phyloP scores from a whole-genome alignment of 2,888 invertebrate genomes.

The Copidosoma aretas region DNA sequence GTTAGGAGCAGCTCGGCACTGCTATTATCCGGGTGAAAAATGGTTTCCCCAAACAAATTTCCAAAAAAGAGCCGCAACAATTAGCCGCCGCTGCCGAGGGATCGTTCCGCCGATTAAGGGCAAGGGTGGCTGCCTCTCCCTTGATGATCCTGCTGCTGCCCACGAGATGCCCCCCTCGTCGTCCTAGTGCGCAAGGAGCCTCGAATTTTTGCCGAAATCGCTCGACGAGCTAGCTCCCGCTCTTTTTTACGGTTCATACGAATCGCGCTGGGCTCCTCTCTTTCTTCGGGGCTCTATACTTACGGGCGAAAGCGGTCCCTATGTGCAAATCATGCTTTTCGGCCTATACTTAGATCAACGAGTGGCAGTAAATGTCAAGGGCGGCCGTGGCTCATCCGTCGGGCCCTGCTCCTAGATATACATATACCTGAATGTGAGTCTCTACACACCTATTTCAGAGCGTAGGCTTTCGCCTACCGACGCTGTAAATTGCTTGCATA shows the following conservation, averaged over 20 bases:
- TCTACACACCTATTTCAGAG: not conserved
- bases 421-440: too few species aligned
- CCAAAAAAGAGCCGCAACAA: slow-evolving; percentile 51
- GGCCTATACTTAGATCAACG: slow-evolving; percentile 51
- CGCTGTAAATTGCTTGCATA: slow-evolving; percentile 35
- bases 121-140: too few species aligned
- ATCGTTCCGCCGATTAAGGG: not conserved
- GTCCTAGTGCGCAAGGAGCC: too few species aligned
- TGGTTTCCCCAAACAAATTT: slow-evolving; percentile 59
- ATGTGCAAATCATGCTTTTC: slow-evolving; percentile 58
- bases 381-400: slow-evolving; percentile 13
- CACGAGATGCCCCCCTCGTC: too few species aligned
- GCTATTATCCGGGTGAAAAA: slow-evolving; percentile 60
- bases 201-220: too few species aligned
- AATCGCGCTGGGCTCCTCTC: slow-evolving; percentile 1
- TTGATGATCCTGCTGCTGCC: too few species aligned
- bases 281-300: slow-evolving; percentile 49
- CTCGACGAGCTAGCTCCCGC: not conserved
- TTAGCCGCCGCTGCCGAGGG: slow-evolving; percentile 50
- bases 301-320: slow-evolving; percentile 45
- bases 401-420: not conserved
- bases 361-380: slow-evolving; percentile 38
- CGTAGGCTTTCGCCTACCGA: slow-evolving; percentile 1
- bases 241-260: not conserved
- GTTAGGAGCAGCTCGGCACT: slow-evolving; percentile 43